Evolutionary conservation across 2,888 invertebrate species (phyloP).

Genomic region (Falcaria lacertinaria): DNA sequence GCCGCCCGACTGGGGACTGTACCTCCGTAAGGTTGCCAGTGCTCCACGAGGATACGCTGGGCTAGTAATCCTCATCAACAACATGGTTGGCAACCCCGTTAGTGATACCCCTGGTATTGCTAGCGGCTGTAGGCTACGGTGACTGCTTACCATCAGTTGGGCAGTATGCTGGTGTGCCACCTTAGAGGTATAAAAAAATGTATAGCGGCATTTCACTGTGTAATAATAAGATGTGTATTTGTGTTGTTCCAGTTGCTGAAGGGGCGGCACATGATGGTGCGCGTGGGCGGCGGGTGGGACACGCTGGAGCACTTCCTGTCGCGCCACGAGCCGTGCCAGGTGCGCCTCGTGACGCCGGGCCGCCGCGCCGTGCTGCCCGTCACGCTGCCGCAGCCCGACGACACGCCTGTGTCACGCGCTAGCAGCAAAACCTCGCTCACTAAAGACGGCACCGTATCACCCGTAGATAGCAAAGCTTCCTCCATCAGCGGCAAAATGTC

Average conservation of each 20-base stretch:
- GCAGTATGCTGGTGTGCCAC: too few species aligned
- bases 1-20: too few species aligned
- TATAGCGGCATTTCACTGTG: not conserved
- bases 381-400: constrained; percentile 10
- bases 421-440: constrained; percentile 39
- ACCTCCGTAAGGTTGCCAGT: too few species aligned
- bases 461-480: constrained; percentile 52
- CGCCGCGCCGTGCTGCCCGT: constrained; percentile 29
- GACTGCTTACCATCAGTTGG: too few species aligned
- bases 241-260: constrained; percentile 84
- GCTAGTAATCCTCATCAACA: too few species aligned
- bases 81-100: too few species aligned
- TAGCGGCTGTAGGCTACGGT: too few species aligned
- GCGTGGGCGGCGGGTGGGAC: constrained; percentile 97
- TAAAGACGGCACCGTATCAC: constrained; percentile 43
- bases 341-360: constrained; percentile 76
- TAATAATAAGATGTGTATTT: not conserved
- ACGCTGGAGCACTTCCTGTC: constrained; percentile 94
- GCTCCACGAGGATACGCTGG: too few species aligned
- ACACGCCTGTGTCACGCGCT: constrained; percentile 30
- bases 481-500: constrained; percentile 48
- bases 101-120: too few species aligned
- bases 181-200: too few species aligned
- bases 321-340: constrained; percentile 93
- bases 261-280: constrained; percentile 96